These are phyloP conservation scores for Luidia sarsii DNA, from an alignment of 53 echinoderm and acorn worm species.

Conservation along the genomic window DNA sequence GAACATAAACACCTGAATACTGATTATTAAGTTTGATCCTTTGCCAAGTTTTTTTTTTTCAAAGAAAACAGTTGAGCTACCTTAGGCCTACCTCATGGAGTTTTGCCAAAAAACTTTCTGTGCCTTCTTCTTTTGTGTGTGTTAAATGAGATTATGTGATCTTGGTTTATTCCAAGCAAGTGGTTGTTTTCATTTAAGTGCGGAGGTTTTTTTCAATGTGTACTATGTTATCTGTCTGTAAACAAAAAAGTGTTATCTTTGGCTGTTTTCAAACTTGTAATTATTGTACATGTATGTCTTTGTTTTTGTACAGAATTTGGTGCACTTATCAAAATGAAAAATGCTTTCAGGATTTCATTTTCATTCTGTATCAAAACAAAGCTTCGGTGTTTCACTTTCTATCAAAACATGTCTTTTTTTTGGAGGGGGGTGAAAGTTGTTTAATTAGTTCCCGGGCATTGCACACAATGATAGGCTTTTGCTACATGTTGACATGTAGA, in stretches of 20 bases:
- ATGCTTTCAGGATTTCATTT: too few species aligned
- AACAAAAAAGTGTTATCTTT: too few species aligned
- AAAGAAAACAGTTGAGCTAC: not conserved
- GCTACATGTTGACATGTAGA: too few species aligned
- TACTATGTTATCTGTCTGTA: too few species aligned
- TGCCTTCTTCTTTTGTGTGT: not conserved
- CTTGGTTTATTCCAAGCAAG: too few species aligned
- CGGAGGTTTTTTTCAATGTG: too few species aligned
- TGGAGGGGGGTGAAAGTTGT: not conserved
- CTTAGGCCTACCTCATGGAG: not conserved
- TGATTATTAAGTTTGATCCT: not conserved
- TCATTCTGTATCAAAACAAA: too few species aligned
- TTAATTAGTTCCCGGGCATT: not conserved
- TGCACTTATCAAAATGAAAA: not conserved
- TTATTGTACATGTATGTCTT: too few species aligned
- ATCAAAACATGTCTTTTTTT: conserved; percentile 18
- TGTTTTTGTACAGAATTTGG: too few species aligned
- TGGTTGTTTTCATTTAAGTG: too few species aligned
- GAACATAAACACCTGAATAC: conserved; percentile 1
- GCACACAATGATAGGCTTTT: conserved; percentile 15
- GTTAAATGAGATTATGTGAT: too few species aligned
- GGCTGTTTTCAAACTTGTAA: too few species aligned
- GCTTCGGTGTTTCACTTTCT: conserved; percentile 33
- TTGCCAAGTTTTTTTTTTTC: conserved; percentile 27
- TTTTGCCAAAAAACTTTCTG: not conserved